Base-by-base conservation (phyloP, 2,888 invertebrate species). In the Eupithecia centaureata region DNA sequence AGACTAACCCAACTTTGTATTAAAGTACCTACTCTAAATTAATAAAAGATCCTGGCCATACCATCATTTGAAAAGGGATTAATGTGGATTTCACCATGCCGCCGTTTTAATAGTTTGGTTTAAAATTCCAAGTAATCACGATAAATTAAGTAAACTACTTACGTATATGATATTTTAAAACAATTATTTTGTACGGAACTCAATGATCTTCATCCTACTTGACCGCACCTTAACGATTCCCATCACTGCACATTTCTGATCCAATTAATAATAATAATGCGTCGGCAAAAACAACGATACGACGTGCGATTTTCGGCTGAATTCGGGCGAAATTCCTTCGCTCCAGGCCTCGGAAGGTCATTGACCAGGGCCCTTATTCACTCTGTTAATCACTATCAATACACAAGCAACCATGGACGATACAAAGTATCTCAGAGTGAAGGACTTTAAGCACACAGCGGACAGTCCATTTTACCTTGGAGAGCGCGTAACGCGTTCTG, bases 251-350 rank as follows among this genome's bases (percentile, higher is more conserved):
- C 85, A 81, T 77, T 77, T 80, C 83, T 90, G 92, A 88, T 91
- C 91, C 92, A 92, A 91, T 92, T 92, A 92, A 91, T 92, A 92
- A 90, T 88, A 90, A 90, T 89, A 90, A 87, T 80, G 86, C 75
- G 66, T 79, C 78, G 79, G 86, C 84, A 91, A 91, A 91, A 92
- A 89, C 89, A 87, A 88, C 80, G 86, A 85, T 83, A 83, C 87
- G 83, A 87, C 79, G 89, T 90, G 91, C 89, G 89, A 92, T 87
- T 91, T 90, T 87, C 84, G 86, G 75, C 84, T 88, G 83, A 89
- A 92, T 89, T 90, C 87, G 83, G 88, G 86, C 81, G 86, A 87
- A 88, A 91, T 89, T 83, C 90, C 86, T 78, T 77, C 82, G 89
- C 88, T 80, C 69, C 73, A 79, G 85, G 78, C 79, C 35, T 28